Conservation (phyloP, 2,113 vertebrate species). For the Epinephelus cyanopodus region DNA sequence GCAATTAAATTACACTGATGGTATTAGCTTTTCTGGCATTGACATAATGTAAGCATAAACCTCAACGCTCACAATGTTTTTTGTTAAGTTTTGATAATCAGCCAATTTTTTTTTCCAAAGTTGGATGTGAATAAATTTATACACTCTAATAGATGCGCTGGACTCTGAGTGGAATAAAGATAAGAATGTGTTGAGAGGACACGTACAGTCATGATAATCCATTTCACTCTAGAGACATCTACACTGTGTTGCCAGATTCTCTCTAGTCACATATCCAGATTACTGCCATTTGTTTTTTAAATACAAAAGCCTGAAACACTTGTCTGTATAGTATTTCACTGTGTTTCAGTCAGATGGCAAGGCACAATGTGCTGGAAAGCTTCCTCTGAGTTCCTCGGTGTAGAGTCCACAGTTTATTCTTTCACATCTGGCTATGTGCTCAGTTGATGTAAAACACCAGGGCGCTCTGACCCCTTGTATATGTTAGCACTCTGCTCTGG, state of each 20-base stretch:
- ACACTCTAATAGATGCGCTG: background rate
- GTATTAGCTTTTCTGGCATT: too few species aligned
- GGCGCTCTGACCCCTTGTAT: constrained; percentile 61
- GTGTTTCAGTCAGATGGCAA: background rate
- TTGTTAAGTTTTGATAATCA: background rate
- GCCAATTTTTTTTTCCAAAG: background rate
- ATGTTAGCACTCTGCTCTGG: constrained; percentile 51
- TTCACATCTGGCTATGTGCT: constrained; percentile 70
- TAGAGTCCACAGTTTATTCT: constrained; percentile 57
- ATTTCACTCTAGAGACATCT: too few species aligned
- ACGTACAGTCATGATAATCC: too few species aligned
- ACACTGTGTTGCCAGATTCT: too few species aligned
- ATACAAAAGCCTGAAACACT: background rate
- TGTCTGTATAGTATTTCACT: background rate
- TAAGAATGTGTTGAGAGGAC: background rate
- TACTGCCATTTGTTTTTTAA: background rate
- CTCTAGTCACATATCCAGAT: background rate
- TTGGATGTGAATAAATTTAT: background rate
- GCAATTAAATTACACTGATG: background rate
- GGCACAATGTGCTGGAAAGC: constrained; percentile 3
- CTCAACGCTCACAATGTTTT: too few species aligned
- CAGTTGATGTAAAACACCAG: constrained; percentile 63
- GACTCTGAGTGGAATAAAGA: background rate
- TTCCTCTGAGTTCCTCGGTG: constrained; percentile 2
- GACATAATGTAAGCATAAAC: too few species aligned